phyloP scores from a whole-genome alignment of 2,797 vertebrate genomes.

The Centropyge bicolor region DNA sequence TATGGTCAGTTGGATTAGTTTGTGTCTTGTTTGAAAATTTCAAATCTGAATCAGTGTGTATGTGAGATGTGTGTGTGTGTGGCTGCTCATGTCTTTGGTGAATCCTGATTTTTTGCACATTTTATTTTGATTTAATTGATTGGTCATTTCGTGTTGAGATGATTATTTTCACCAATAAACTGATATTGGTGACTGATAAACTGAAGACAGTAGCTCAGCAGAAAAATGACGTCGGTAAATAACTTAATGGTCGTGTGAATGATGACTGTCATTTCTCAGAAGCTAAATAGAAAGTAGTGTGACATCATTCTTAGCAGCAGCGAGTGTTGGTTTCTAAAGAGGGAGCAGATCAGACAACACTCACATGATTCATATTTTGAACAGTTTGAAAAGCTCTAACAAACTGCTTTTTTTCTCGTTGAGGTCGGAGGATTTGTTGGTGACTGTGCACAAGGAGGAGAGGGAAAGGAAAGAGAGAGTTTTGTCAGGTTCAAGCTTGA shows the following conservation, averaged over 20 bases:
- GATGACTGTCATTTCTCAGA: no score
- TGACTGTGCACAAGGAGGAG: neutral
- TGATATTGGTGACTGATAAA: no score
- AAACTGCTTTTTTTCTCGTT: neutral
- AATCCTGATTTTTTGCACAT: no score
- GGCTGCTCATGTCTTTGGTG: neutral
- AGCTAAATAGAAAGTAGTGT: no score
- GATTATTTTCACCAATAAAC: neutral
- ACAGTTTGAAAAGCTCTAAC: no score
- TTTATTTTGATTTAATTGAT: no score
- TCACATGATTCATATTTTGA: no score
- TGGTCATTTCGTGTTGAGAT: neutral
- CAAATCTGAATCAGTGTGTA: neutral
- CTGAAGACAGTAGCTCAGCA: neutral
- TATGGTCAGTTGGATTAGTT: slow-evolving; percentile 8
- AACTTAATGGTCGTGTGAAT: neutral
- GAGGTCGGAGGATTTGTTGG: neutral
- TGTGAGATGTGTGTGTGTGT: neutral
- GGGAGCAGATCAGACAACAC: no score
- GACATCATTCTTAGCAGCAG: no score
- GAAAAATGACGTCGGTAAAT: neutral
- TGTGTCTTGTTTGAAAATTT: slow-evolving; percentile 13
- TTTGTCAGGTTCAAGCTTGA: neutral
- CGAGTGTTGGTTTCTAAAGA: no score
- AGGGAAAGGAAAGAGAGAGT: neutral